These are phyloP conservation scores for Leptinotarsa rubiginosa DNA, from an alignment of 2,888 invertebrate genomes.

Conservation along the genomic window DNA sequence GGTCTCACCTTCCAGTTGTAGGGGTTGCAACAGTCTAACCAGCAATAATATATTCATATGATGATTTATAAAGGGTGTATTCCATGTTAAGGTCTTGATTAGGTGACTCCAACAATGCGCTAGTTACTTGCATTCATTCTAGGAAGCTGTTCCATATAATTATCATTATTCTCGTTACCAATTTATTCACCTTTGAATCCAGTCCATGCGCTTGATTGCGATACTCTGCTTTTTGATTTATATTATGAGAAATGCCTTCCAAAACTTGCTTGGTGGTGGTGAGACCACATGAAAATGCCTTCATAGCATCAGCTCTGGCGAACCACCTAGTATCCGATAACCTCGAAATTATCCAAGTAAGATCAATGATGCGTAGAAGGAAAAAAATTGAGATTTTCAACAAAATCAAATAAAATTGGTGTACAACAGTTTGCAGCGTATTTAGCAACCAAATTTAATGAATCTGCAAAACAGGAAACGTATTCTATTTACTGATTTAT, in stretches of 20 bases:
- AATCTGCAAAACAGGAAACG: background rate
- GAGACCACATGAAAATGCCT: slow-evolving; percentile 32
- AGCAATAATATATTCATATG: too few species aligned
- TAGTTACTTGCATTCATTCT: slow-evolving; percentile 27
- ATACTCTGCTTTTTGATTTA: slow-evolving; percentile 42
- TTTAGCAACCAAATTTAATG: slow-evolving; percentile 9
- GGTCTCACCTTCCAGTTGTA: too few species aligned
- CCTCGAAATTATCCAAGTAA: background rate
- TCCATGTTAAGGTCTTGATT: slow-evolving; percentile 46
- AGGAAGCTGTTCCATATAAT: slow-evolving; percentile 11
- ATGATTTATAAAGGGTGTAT: background rate
- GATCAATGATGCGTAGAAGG: slow-evolving; percentile 47
- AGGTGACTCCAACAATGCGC: slow-evolving; percentile 45
- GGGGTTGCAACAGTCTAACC: too few species aligned
- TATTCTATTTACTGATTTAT: background rate
- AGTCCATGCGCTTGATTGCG: slow-evolving; percentile 27
- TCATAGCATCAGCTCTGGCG: slow-evolving; percentile 40
- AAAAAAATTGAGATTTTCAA: slow-evolving; percentile 52
- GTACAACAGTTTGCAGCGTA: slow-evolving; percentile 50
- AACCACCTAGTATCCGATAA: slow-evolving; percentile 38
- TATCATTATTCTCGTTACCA: slow-evolving; percentile 38
- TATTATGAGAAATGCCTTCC: background rate
- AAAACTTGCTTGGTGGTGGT: slow-evolving; percentile 11
- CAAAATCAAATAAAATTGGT: slow-evolving; percentile 38
- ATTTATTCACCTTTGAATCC: slow-evolving; percentile 47